A percentile compares a stretch with the other conserved stretches of the same genome.
Conservation (phyloP, 2,888 invertebrate species). For the Ennomos erosarius region DNA sequence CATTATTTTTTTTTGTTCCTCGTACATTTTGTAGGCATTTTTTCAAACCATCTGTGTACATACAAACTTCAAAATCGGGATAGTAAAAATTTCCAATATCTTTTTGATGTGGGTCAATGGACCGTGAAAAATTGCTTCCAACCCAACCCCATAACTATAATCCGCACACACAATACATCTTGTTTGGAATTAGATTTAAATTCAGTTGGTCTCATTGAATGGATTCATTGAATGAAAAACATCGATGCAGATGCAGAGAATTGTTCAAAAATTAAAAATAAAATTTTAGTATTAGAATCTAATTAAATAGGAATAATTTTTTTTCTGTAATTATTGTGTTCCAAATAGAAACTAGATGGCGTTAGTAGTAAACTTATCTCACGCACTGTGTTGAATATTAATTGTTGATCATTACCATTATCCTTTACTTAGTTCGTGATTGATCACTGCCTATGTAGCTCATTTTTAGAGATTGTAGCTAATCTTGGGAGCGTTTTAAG, state of each 20-base stretch:
- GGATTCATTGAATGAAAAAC: slow-evolving; percentile 56
- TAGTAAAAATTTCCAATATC: slow-evolving; percentile 46
- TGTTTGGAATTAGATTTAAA: slow-evolving; percentile 33
- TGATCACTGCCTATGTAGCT: too few relatives aligned
- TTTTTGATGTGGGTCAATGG: slow-evolving; percentile 48
- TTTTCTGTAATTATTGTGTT: background rate
- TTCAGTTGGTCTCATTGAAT: slow-evolving; percentile 60
- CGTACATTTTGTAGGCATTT: too few relatives aligned
- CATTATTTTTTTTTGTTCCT: too few relatives aligned
- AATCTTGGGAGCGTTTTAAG: too few relatives aligned
- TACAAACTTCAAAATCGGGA: slow-evolving; percentile 9
- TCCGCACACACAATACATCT: slow-evolving; percentile 52
- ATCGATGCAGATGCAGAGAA: slow-evolving; percentile 60
- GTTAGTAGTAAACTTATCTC: background rate
- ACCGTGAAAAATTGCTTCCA: slow-evolving; percentile 54
- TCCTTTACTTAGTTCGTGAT: too few relatives aligned
- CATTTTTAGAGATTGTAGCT: too few relatives aligned
- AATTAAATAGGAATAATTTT: too few relatives aligned
- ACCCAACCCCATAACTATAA: slow-evolving; percentile 50
- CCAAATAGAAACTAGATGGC: background rate
- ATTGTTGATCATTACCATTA: too few relatives aligned
- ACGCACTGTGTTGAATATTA: too few relatives aligned
- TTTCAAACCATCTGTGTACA: background rate
- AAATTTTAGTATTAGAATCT: too few relatives aligned
- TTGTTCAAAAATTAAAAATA: slow-evolving; percentile 81